Evolutionary conservation across 2,888 invertebrate genomes (phyloP), one percentile per base, ranked within the genome.

Genomic region (Stenotaenia linearis): DNA sequence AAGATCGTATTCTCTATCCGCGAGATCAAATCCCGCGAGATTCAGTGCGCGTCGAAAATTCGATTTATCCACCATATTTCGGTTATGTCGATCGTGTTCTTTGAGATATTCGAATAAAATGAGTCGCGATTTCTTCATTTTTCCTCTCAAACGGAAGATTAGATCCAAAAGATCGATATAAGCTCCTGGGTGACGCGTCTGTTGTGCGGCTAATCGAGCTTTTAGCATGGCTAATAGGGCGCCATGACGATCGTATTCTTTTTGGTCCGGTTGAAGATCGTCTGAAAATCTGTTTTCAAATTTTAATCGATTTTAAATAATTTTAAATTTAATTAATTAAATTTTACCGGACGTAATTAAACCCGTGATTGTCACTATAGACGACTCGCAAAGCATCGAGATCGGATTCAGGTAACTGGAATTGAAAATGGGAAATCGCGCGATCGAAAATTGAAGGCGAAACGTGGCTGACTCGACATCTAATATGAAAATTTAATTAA

Each of bases 311-410:
- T n/a, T n/a, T n/a, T 15, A 6, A 23, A 25, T 15, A 61, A 21
- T 56, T 3, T 25, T 23, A 61, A 61, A 61, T 1, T 2, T 25
- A 18, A 45, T 35, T 28, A 25, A 40, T 77, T 77, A n/a, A 2
- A 75, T 28, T 35, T 28, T 78, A 79, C 79, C 23, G 74, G 18
- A 18, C 21, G 40, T 79, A 79, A 79, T 79, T 79, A 75, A 79
- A 79, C 0, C 79, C 79, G 4, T 28, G 32, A 15, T 35, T 25
- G 10, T 79, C 79, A 23, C 74, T 79, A 12, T 79, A 79, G 1
- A 79, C 50, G 7, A 75, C 28, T 25, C 74, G 74, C 23, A 79
- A 7, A 18, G 40, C 79, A 12, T 79, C 79, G 21, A 30, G 32
- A 37, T 79, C 79, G 1, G 74, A 18, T 32, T 45, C 74, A 4